Evolutionary conservation across 2,797 vertebrate species (phyloP), one percentile per base, ranked within the genome.

Genomic region (Galago senegalensis): DNA sequence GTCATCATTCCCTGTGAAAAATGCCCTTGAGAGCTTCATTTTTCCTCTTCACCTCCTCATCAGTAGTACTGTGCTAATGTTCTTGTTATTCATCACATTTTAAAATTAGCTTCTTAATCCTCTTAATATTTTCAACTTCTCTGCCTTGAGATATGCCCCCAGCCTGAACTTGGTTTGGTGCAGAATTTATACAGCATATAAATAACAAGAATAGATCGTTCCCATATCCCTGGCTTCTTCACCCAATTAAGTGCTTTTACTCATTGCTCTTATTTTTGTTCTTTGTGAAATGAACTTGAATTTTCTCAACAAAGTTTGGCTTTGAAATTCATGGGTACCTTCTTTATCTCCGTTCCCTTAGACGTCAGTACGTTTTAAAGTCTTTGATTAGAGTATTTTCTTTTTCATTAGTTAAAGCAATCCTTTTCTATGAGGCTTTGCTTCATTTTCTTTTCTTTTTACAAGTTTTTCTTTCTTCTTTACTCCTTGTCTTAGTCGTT

Each of bases 91-190:
- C 76, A 77, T 77, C 92, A 76, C 53, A 63, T 69, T 96, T 94
- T 93, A 96, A 96, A 97, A 94, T 93, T 91, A 95, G 95, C 86
- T 72, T 91, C 85, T 89, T 90, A 90, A 93, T 92, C 75, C 79
- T 89, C 72, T 84, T 82, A 93, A 73, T 89, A 79, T 93, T 94
- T 93, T 91, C 80, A 37, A 2, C 17, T 40, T 65, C 88, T 79
- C 70, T 63, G 77, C 84, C 83, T 82, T 61, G 49, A 87, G 40
- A 73, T 49, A 61, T 0, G 11, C 69, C 65, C 80, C 20, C 83
- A 87, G 40, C 80, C 56, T 46, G 58, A 65, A 34, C 21, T 34
- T 2, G 17, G 49, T 56, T 34, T 70, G 67, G 37, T 9, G 11
- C 13, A 14, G 34, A 25, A 43, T 92, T 84, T 27, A 4, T 40